phyloP scores from a whole-genome alignment of 2,888 invertebrate species.

The Trichopoda pennipes region DNA sequence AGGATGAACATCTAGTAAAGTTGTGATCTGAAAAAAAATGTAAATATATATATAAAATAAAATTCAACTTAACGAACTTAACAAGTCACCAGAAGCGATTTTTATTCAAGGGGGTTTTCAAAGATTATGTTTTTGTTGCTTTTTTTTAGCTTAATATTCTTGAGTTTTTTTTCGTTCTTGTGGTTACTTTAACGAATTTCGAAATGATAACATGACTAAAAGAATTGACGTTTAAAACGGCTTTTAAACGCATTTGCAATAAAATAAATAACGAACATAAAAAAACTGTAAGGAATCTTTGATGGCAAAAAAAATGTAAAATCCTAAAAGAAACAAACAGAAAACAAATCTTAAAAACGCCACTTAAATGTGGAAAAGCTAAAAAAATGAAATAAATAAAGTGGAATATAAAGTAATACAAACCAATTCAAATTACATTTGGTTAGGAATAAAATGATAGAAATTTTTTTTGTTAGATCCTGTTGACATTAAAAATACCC shows the following conservation, averaged over 20 bases:
- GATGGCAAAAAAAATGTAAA: slow-evolving; percentile 23
- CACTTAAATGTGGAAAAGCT: slow-evolving; percentile 55
- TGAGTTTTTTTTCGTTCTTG: slow-evolving; percentile 30
- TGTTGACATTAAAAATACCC: neutral
- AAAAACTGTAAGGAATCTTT: slow-evolving; percentile 27
- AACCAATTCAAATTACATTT: slow-evolving; percentile 61
- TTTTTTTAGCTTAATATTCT: neutral
- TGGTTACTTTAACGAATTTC: slow-evolving; percentile 60
- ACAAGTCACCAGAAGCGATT: slow-evolving; percentile 72
- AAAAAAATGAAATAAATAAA: slow-evolving; percentile 46
- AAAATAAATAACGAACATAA: slow-evolving; percentile 54
- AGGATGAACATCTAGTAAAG: slow-evolving; percentile 13
- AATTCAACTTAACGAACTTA: slow-evolving; percentile 77
- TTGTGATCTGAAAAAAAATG: neutral
- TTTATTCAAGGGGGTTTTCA: slow-evolving; percentile 50
- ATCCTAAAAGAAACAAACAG: slow-evolving; percentile 26
- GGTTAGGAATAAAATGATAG: slow-evolving; percentile 34
- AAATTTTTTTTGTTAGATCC: neutral
- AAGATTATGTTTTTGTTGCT: no score
- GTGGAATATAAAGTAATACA: slow-evolving; percentile 46
- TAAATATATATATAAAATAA: slow-evolving; percentile 35
- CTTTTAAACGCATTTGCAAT: slow-evolving; percentile 66
- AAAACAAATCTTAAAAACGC: slow-evolving; percentile 67
- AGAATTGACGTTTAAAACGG: slow-evolving; percentile 67
- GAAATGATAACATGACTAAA: slow-evolving; percentile 66